phyloP scores from a whole-genome alignment of 2,113 vertebrate genomes.

The Anarhynchus alexandrinus region DNA sequence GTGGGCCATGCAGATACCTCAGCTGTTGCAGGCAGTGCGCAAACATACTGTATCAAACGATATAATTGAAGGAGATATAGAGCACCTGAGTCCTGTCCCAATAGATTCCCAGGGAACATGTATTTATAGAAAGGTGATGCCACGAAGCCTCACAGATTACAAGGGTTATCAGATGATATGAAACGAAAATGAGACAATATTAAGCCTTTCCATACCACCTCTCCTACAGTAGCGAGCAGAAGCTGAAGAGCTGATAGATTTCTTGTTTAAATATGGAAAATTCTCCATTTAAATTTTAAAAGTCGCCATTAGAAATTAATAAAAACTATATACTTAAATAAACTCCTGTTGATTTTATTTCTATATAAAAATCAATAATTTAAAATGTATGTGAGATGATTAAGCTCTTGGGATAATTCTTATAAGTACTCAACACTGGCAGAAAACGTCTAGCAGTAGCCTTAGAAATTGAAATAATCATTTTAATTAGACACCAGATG shows the following conservation, averaged over 20 bases:
- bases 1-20: not conserved
- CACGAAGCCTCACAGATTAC: not conserved
- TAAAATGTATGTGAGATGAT: not conserved
- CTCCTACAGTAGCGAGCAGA: not conserved
- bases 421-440: not conserved
- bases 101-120: not conserved
- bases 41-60: not conserved
- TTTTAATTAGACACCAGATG: constrained; percentile 25
- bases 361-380: not conserved
- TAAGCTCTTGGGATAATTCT: not conserved
- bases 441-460: not conserved
- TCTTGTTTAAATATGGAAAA: not conserved
- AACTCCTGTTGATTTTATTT: not conserved
- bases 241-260: not conserved
- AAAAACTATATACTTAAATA: not conserved
- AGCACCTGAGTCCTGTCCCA: constrained; percentile 26
- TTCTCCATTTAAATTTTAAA: not conserved
- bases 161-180: not conserved
- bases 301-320: not conserved
- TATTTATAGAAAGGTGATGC: not conserved
- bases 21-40: not conserved
- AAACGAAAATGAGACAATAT: not conserved
- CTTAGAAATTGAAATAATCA: constrained; percentile 21
- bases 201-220: not conserved
- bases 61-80: not conserved